Evolutionary conservation across 2,113 vertebrate species (phyloP).

Genomic region (Odobenus rosmarus): DNA sequence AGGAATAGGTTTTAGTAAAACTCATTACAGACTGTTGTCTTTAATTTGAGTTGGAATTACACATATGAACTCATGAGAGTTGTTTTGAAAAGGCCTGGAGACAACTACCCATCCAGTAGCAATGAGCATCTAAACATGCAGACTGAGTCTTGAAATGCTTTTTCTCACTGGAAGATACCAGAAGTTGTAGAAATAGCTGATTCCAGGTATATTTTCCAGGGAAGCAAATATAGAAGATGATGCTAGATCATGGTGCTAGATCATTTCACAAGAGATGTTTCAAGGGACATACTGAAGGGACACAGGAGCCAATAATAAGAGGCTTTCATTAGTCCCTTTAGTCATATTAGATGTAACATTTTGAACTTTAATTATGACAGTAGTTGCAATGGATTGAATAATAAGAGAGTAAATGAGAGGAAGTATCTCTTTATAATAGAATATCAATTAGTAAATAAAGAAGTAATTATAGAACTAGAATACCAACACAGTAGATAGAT

Average conservation of each 20-base stretch:
- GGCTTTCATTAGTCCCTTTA: background rate
- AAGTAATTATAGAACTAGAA: background rate
- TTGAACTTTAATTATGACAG: background rate
- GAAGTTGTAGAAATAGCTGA: background rate
- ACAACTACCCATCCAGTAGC: background rate
- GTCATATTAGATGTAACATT: background rate
- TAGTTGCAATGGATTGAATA: background rate
- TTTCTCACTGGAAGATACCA: background rate
- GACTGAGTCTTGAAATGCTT: background rate
- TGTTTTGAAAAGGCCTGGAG: background rate
- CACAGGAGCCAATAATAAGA: background rate
- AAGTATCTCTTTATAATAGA: background rate
- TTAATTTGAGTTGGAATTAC: background rate
- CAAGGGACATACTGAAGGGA: background rate
- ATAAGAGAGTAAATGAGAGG: background rate
- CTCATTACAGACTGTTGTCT: background rate
- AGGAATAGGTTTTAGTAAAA: background rate
- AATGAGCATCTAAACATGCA: background rate
- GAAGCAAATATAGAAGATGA: background rate
- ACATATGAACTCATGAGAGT: background rate
- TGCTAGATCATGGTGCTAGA: background rate
- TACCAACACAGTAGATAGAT: background rate
- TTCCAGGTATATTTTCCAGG: background rate
- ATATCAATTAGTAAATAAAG: background rate
- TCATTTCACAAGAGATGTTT: background rate